Percentiles rank a stretch among this genome's conserved stretches.
phyloP scores from a whole-genome alignment of 1,140 invertebrate species.

The Melipona quadrifasciata region DNA sequence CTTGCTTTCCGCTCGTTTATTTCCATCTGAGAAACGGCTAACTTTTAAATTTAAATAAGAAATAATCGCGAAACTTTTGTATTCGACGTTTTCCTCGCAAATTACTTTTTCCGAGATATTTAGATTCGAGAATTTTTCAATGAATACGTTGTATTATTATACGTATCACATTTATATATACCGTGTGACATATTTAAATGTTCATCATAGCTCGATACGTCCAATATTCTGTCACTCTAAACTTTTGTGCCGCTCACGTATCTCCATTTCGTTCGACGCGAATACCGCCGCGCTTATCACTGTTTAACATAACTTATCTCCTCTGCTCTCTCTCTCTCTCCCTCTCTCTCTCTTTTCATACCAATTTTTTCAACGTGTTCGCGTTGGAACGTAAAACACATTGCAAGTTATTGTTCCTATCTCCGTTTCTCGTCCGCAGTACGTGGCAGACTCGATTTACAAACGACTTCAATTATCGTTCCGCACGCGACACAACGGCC shows the following conservation, averaged over 20 bases:
- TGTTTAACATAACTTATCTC: neutral
- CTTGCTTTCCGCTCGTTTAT: too few species aligned
- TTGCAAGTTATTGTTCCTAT: neutral
- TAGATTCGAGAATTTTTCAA: too few species aligned
- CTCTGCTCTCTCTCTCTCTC: neutral
- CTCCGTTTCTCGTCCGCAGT: neutral
- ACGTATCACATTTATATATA: too few species aligned
- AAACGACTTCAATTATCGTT: constrained; percentile 7
- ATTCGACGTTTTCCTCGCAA: too few species aligned
- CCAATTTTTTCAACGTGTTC: neutral
- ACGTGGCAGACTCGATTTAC: neutral
- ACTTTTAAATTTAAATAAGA: too few species aligned
- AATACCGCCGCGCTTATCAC: neutral
- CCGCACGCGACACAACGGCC: neutral
- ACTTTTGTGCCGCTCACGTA: neutral
- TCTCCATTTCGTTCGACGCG: neutral
- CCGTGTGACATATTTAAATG: too few species aligned
- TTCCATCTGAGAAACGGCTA: too few species aligned
- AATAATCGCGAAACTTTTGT: too few species aligned
- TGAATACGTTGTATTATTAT: too few species aligned
- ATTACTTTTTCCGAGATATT: too few species aligned
- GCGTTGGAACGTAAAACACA: neutral
- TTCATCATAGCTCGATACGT: too few species aligned
- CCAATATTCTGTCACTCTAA: too few species aligned
- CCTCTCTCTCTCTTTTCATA: neutral